Evolutionary conservation across 2,797 vertebrate genomes (phyloP), one percentile per base, ranked within the genome.

Genomic region (Pangasius macronema): DNA sequence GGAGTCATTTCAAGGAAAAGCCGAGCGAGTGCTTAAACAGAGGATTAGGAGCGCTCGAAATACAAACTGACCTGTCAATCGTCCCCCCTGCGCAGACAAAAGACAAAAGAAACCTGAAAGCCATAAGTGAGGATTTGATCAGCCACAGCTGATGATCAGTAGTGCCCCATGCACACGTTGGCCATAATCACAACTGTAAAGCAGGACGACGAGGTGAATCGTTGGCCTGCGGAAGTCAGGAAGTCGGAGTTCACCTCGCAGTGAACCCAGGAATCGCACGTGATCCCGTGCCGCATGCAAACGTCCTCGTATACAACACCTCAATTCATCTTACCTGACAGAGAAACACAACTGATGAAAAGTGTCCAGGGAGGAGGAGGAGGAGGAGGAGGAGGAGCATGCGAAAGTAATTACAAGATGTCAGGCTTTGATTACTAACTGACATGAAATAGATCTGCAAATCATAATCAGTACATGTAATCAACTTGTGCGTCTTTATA

Each of bases 391-490:
- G n/a, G n/a, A n/a, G n/a, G n/a, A n/a, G 84, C 93, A 93, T 89
- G 33, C 92, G 93, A 90, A 91, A 92, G 92, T 92, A 87, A 94
- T 94, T 94, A 94, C 39, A 91, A 91, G 86, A 87, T 61, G 90
- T 88, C 63, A 90, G 90, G 84, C 86, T 92, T 90, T 90, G 90
- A 93, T 90, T 86, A 85, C 68, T 79, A 70, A 70, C 73, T 70
- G 73, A 87, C 73, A 42, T 73, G 53, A 79, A 88, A 36, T 83
- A 33, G 83, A 88, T 51, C 80, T n/a, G 86, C 68, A 75, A 80
- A 79, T 86, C 85, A 77, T 77, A 85, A 85, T 76, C 84, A 85
- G 84, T 86, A 70, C 82, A 76, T 68, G 82, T 75, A 86, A 76
- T 87, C 77, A 82, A 72, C 63, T 59, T 82, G 39, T 46, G 82